Evolutionary conservation across 30 jellyfish, hydroid and myxozoan genomes (phyloP).

Genomic region (Turritopsis dohrnii): DNA sequence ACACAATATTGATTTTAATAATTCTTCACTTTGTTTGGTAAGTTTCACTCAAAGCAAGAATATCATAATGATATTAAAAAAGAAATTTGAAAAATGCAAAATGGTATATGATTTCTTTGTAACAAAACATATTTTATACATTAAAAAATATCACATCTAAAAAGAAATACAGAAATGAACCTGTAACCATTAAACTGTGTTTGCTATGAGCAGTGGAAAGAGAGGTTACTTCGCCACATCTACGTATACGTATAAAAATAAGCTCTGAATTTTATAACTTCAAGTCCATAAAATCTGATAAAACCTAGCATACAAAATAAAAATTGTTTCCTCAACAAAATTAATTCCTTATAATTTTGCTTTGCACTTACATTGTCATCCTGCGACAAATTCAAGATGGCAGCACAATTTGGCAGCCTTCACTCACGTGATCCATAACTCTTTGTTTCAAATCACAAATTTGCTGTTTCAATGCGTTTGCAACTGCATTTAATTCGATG

Average conservation of each 20-base stretch:
- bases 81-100: neutral
- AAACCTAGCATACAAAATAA: neutral
- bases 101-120: neutral
- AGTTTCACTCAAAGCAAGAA: too few relatives aligned
- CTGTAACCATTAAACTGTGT: neutral
- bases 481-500: conserved; percentile 92
- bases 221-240: neutral
- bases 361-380: neutral
- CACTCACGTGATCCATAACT: conserved; percentile 98
- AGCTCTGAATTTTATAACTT: neutral
- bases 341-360: too few relatives aligned
- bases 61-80: too few relatives aligned
- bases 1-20: too few relatives aligned
- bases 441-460: conserved; percentile 95
- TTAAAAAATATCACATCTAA: neutral
- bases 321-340: too few relatives aligned
- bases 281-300: neutral
- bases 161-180: neutral
- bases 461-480: conserved; percentile 97
- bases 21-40: too few relatives aligned
- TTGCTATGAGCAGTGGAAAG: neutral
- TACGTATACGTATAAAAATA: neutral
- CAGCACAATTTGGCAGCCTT: conserved; percentile 95
- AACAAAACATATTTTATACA: neutral
- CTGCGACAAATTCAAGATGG: conserved; percentile 40